These are phyloP conservation scores for Cossypha heuglini DNA, from an alignment of 2,797 vertebrate genomes.

Conservation along the genomic window DNA sequence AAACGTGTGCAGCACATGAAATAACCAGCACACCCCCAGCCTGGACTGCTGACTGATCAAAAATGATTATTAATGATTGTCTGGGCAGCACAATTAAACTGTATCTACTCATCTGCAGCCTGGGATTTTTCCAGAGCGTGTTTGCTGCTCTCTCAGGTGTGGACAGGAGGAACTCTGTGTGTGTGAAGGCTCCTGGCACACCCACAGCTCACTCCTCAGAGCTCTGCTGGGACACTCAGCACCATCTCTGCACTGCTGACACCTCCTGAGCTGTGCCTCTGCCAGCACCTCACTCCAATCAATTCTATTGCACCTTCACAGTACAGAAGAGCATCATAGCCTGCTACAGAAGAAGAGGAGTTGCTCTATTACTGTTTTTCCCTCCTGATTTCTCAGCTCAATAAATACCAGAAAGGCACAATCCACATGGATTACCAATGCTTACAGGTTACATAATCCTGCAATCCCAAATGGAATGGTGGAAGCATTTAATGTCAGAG, in stretches of 20 bases:
- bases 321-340: no score
- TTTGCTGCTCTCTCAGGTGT: neutral
- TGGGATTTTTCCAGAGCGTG: accelerated
- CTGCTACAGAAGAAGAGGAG: neutral
- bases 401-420: neutral
- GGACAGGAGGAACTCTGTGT: neutral
- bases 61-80: accelerated
- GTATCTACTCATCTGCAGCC: accelerated
- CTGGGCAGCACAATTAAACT: neutral
- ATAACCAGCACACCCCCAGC: neutral
- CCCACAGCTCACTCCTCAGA: neutral
- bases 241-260: neutral
- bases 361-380: neutral
- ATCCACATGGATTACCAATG: neutral
- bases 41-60: neutral
- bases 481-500: neutral
- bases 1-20: neutral
- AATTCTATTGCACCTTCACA: neutral
- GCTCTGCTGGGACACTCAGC: neutral
- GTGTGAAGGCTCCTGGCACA: no score
- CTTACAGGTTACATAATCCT: neutral
- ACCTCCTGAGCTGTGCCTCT: neutral
- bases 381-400: neutral
- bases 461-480: neutral
- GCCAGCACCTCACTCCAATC: neutral